phyloP scores from a whole-genome alignment of 1,140 invertebrate species.

The Euwallacea similis region DNA sequence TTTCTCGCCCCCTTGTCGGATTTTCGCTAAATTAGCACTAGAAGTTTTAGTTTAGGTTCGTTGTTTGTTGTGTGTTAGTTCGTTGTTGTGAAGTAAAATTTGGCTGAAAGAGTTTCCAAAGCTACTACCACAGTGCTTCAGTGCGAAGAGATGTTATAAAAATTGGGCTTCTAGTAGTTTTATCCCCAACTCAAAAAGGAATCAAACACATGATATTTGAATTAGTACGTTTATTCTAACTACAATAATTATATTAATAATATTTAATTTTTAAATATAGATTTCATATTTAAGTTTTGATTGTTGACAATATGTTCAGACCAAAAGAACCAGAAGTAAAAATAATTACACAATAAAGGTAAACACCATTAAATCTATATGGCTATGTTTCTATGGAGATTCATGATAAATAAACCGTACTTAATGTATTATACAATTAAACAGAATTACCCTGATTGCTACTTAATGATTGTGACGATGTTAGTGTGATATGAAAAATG shows the following conservation, averaged over 20 bases:
- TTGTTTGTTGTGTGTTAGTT: no score
- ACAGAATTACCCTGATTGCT: slow-evolving; percentile 26
- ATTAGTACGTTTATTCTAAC: slow-evolving; percentile 34
- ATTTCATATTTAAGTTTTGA: slow-evolving; percentile 20
- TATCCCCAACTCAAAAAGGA: not conserved
- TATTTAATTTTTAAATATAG: slow-evolving; percentile 17
- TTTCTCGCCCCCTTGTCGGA: no score
- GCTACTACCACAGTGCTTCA: no score
- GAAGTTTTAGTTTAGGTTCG: no score
- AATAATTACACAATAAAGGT: no score
- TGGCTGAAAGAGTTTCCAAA: no score
- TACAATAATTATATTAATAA: slow-evolving; percentile 21
- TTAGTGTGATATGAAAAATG: slow-evolving; percentile 38
- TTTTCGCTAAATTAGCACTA: no score
- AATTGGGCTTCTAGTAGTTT: no score
- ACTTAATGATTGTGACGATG: slow-evolving; percentile 29
- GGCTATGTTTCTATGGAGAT: slow-evolving; percentile 33
- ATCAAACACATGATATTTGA: not conserved
- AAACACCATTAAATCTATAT: slow-evolving; percentile 15
- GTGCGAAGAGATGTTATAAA: no score
- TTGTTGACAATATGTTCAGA: slow-evolving; percentile 10
- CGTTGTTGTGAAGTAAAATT: no score
- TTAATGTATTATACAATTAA: not conserved
- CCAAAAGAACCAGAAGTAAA: no score
- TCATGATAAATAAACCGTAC: slow-evolving; percentile 12